These are phyloP conservation scores for Agraylea sexmaculata DNA, from an alignment of 1,140 invertebrate genomes.

Conservation along the genomic window DNA sequence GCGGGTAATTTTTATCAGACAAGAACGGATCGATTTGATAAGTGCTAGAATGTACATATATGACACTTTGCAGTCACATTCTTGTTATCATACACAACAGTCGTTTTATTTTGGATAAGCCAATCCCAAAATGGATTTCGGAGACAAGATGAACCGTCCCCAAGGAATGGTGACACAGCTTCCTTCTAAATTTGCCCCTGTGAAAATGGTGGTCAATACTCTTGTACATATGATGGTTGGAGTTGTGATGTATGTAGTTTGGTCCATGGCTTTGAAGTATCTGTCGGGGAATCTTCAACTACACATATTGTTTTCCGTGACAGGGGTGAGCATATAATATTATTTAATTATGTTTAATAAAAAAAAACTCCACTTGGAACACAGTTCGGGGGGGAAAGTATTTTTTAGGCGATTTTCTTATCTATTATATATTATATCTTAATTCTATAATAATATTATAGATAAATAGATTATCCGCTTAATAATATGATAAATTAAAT, in stretches of 20 bases:
- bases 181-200: neutral
- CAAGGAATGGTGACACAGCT: neutral
- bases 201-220: slow-evolving; percentile 1
- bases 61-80: neutral
- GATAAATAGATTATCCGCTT: neutral
- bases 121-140: slow-evolving; percentile 1
- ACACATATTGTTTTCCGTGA: slow-evolving; percentile 15
- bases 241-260: slow-evolving; percentile 9
- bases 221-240: slow-evolving; percentile 11
- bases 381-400: too few relatives aligned
- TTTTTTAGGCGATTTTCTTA: neutral
- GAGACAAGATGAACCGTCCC: slow-evolving; percentile 1
- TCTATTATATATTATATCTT: neutral
- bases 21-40: too few relatives aligned
- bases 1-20: too few relatives aligned
- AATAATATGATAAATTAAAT: neutral
- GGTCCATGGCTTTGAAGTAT: neutral
- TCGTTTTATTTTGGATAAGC: neutral
- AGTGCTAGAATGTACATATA: neutral
- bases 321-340: slow-evolving; percentile 15
- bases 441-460: neutral
- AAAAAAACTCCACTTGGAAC: neutral
- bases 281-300: slow-evolving; percentile 8
- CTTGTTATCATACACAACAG: neutral
- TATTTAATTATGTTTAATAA: neutral